These are phyloP conservation scores for Cephus nigrinus DNA, from an alignment of 2,888 invertebrate species.

Conservation along the genomic window DNA sequence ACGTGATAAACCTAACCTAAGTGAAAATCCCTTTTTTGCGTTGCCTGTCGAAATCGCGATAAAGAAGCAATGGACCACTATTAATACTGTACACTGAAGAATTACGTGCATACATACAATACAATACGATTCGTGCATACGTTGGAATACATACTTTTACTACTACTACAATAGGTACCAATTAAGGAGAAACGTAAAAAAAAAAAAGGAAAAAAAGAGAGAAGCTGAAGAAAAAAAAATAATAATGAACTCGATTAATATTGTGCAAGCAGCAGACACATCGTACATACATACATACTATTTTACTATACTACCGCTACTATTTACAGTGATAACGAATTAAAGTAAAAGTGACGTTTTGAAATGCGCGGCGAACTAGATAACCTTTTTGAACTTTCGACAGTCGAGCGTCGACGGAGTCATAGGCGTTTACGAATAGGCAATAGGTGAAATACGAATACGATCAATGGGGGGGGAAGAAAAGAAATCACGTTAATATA, in stretches of 20 bases:
- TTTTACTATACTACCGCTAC: slow-evolving; percentile 30
- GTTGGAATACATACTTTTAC: slow-evolving; percentile 27
- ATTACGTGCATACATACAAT: slow-evolving; percentile 13
- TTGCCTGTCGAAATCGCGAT: neutral
- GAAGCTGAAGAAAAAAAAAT: neutral
- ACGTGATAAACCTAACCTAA: neutral
- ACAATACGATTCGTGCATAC: slow-evolving; percentile 22
- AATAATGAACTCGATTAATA: slow-evolving; percentile 17
- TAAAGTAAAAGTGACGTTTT: neutral
- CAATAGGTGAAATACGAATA: slow-evolving; percentile 10
- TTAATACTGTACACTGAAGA: neutral
- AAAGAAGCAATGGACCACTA: neutral
- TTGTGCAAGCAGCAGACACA: slow-evolving; percentile 23
- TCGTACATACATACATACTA: slow-evolving; percentile 25
- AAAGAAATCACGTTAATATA: neutral
- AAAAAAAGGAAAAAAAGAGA: slow-evolving; percentile 10
- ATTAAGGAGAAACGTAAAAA: slow-evolving; percentile 13
- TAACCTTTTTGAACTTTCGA: neutral
- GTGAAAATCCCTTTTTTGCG: neutral
- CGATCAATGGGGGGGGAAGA: neutral
- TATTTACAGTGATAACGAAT: slow-evolving; percentile 15
- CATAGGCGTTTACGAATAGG: slow-evolving; percentile 17
- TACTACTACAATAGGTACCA: slow-evolving; percentile 23
- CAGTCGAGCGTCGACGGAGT: neutral
- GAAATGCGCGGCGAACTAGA: neutral